Percentiles rank a stretch among this genome's conserved stretches.
Evolutionary conservation across 2,888 invertebrate genomes (phyloP).

Genomic region (Sinodicranocentrus sp.): DNA sequence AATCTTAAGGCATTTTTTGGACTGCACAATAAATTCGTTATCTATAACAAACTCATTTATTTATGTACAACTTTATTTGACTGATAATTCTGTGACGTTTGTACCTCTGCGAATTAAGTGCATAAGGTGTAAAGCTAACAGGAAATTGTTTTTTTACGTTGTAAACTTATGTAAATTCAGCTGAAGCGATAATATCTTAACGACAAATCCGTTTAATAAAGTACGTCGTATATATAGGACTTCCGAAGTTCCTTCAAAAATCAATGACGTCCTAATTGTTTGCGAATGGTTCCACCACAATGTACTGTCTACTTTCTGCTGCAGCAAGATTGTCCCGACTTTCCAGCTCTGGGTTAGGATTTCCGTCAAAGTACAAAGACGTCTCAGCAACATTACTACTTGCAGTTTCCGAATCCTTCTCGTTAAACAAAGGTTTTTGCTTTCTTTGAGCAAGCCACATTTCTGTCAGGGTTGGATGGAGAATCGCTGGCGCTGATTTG

Average conservation of each 20-base stretch:
- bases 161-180: too few species aligned
- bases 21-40: too few species aligned
- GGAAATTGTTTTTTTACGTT: too few species aligned
- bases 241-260: too few species aligned
- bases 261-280: too few species aligned
- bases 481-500: not conserved
- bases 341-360: not conserved
- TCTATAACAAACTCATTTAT: too few species aligned
- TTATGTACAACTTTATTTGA: too few species aligned
- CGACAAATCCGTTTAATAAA: not conserved
- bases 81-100: too few species aligned
- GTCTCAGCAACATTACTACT: not conserved
- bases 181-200: too few species aligned
- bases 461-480: slow-evolving; percentile 46
- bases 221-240: not conserved
- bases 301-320: not conserved
- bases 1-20: slow-evolving; percentile 87
- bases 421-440: not conserved
- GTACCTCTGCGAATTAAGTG: too few species aligned
- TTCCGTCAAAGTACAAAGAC: not conserved
- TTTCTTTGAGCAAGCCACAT: slow-evolving; percentile 27
- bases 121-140: too few species aligned
- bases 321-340: not conserved
- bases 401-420: not conserved
- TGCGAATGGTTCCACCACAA: too few species aligned